Percentiles rank a stretch among this genome's conserved stretches.
Evolutionary conservation across 2,113 vertebrate species (phyloP).

Genomic region (Rynchops niger): DNA sequence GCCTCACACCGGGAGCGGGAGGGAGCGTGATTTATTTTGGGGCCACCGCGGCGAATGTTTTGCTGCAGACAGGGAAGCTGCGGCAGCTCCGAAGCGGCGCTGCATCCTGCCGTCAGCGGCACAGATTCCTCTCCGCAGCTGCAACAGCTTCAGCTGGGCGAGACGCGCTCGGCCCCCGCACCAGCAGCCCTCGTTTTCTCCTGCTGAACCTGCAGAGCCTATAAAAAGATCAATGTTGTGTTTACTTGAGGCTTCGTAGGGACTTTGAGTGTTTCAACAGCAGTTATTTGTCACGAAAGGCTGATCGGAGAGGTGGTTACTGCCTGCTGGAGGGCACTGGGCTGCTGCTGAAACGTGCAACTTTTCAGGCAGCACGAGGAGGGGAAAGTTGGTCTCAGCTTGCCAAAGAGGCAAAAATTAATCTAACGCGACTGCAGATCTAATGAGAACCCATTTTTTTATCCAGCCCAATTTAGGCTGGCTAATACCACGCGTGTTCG

Average conservation of each 20-base stretch:
- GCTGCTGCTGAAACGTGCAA: neutral
- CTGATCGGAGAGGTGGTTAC: neutral
- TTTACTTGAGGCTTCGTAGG: neutral
- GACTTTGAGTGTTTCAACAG: neutral
- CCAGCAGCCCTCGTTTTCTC: neutral
- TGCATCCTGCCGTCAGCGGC: neutral
- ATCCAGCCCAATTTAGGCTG: neutral
- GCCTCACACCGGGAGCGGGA: neutral
- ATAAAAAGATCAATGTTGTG: neutral
- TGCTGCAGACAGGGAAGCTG: neutral
- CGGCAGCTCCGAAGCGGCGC: neutral
- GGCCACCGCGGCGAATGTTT: fast-evolving
- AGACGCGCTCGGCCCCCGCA: fast-evolving
- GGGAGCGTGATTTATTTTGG: neutral
- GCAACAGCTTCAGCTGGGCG: neutral
- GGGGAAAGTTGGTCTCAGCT: neutral
- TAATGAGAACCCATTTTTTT: neutral
- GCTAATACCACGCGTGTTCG: neutral
- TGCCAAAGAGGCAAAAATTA: neutral
- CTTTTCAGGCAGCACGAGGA: neutral
- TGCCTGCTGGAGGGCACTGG: neutral
- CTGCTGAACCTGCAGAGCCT: neutral
- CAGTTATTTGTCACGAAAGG: neutral
- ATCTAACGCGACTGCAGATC: neutral
- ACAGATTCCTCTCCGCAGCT: neutral